phyloP scores from a whole-genome alignment of 1,140 invertebrate species.

The Drosophila rhopaloa region DNA sequence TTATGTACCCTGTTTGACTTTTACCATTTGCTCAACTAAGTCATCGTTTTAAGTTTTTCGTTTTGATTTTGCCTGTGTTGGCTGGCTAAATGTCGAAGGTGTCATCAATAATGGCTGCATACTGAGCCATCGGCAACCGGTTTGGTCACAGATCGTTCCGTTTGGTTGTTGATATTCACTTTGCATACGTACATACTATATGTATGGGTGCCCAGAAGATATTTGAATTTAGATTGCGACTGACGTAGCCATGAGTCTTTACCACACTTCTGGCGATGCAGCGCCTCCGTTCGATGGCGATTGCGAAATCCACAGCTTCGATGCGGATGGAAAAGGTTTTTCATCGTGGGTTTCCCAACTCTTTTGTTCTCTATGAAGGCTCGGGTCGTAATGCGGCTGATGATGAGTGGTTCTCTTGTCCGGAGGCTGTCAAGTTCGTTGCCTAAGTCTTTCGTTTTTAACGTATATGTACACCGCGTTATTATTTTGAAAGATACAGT shows the following conservation, averaged over 20 bases:
- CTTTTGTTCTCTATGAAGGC: slow-evolving; percentile 44
- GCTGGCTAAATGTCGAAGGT: slow-evolving; percentile 76
- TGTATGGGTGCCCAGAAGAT: slow-evolving; percentile 41
- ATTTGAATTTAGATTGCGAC: slow-evolving; percentile 69
- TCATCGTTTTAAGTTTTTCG: slow-evolving; percentile 58
- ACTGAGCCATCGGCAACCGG: slow-evolving; percentile 46
- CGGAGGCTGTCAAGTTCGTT: slow-evolving; percentile 62
- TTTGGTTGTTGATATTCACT: slow-evolving; percentile 50
- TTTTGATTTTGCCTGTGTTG: slow-evolving; percentile 25
- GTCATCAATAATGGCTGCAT: slow-evolving; percentile 67
- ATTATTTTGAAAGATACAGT: neutral
- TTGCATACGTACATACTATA: slow-evolving; percentile 34
- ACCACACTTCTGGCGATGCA: slow-evolving; percentile 34
- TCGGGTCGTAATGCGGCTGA: neutral
- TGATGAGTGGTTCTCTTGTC: slow-evolving; percentile 11
- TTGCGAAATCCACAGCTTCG: slow-evolving; percentile 58
- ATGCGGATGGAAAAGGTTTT: slow-evolving; percentile 43
- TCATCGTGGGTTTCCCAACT: slow-evolving; percentile 31
- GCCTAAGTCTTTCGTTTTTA: slow-evolving; percentile 70
- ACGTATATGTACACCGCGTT: too few relatives aligned
- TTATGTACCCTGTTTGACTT: slow-evolving; percentile 71
- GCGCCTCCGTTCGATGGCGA: slow-evolving; percentile 16
- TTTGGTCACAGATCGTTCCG: slow-evolving; percentile 45
- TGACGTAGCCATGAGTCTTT: slow-evolving; percentile 6
- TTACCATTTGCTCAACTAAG: slow-evolving; percentile 78